phyloP scores from a whole-genome alignment of 2,113 vertebrate species.

The Malurus elegans region DNA sequence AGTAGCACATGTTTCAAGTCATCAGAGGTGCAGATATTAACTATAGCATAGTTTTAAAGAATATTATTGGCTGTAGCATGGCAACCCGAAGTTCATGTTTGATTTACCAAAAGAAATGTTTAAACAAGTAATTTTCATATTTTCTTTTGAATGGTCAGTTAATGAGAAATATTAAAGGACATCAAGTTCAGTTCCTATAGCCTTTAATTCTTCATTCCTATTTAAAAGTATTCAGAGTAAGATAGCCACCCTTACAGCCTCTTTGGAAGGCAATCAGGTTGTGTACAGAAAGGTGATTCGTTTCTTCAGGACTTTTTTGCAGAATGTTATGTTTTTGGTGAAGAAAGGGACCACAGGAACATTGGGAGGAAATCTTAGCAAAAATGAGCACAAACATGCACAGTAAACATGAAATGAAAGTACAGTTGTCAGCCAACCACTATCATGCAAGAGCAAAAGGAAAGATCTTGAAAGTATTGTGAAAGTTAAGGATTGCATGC shows the following conservation, averaged over 20 bases:
- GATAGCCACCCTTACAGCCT: neutral
- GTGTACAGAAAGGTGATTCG: neutral
- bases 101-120: neutral
- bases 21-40: neutral
- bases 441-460: neutral
- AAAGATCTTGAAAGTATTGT: neutral
- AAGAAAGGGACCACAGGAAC: neutral
- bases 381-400: neutral
- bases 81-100: neutral
- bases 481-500: neutral
- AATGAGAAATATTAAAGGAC: neutral
- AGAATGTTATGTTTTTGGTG: neutral
- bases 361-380: neutral
- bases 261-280: neutral
- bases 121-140: neutral
- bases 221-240: neutral
- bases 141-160: neutral
- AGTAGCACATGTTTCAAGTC: neutral
- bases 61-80: neutral
- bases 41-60: neutral
- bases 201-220: neutral
- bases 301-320: neutral
- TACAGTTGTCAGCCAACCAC: neutral
- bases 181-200: neutral
- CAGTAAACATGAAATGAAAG: neutral